Conservation (phyloP, 2,888 invertebrate species). For the Carcina quercana region DNA sequence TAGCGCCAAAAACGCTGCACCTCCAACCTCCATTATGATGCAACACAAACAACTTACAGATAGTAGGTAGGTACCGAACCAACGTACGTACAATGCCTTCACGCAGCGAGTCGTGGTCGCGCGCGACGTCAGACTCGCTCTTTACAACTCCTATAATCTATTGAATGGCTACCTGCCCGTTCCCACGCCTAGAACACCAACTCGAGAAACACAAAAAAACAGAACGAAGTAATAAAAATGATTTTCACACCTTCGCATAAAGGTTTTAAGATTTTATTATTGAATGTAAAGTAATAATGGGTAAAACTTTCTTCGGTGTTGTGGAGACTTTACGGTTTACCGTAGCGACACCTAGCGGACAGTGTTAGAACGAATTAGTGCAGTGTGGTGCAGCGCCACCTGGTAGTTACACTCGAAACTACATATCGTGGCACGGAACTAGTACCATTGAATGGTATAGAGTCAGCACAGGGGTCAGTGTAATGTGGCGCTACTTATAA, state of each 20-base stretch:
- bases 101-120: too few species aligned
- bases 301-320: constrained; percentile 43
- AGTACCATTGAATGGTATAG: too few species aligned
- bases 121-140: neutral
- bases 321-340: constrained; percentile 13
- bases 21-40: neutral
- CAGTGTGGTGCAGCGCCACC: constrained; percentile 25
- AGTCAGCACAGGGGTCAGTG: too few species aligned
- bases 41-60: neutral
- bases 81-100: constrained; percentile 3
- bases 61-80: too few species aligned
- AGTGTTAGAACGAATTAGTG: neutral
- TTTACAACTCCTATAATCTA: constrained; percentile 24
- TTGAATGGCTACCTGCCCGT: constrained; percentile 39
- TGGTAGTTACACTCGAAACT: constrained; percentile 8
- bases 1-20: neutral
- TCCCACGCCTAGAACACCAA: constrained; percentile 65
- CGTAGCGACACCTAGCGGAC: constrained; percentile 40
- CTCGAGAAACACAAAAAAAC: constrained; percentile 32
- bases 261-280: constrained; percentile 57
- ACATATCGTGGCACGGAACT: too few species aligned
- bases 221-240: constrained; percentile 57
- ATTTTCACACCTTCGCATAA: constrained; percentile 71
- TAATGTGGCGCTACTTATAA: too few species aligned
- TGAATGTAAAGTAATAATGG: constrained; percentile 64